Evolutionary conservation across 2,888 invertebrate species (phyloP).

Genomic region (Entomobrya proxima): DNA sequence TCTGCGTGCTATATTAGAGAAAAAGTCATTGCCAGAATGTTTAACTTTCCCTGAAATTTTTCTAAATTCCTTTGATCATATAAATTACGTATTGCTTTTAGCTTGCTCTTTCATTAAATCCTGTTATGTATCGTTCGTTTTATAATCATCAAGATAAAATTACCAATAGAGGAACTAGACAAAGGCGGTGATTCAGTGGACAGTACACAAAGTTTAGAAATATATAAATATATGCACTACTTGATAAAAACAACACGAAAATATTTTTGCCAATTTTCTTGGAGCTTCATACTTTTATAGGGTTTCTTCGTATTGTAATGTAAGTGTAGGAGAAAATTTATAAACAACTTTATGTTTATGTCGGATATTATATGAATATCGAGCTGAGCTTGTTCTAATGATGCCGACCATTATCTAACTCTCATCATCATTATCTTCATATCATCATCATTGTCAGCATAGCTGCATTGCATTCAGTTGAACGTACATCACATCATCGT

Average conservation of each 20-base stretch:
- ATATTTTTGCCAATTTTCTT: background rate
- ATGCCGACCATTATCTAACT: constrained; percentile 65
- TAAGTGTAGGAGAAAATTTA: background rate
- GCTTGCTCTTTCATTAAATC: constrained; percentile 36
- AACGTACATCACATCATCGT: constrained; percentile 38
- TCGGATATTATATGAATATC: constrained; percentile 10
- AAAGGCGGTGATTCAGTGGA: constrained; percentile 33
- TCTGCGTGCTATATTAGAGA: background rate
- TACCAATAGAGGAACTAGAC: constrained; percentile 15
- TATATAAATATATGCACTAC: background rate
- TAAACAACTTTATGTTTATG: background rate
- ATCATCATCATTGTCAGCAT: constrained; percentile 35
- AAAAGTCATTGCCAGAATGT: constrained; percentile 14
- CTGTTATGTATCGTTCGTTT: constrained; percentile 43
- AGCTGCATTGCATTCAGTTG: background rate
- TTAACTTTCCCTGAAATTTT: background rate
- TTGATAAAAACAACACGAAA: background rate
- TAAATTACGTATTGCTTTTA: background rate
- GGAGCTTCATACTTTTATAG: background rate
- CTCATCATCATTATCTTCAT: constrained; percentile 64
- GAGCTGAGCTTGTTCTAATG: constrained; percentile 66
- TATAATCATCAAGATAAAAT: constrained; percentile 33
- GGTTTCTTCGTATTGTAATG: background rate
- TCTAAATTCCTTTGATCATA: constrained; percentile 8
- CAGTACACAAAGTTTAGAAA: constrained; percentile 8